Conservation (phyloP, 2,113 vertebrate species). For the Condylura cristata region DNA sequence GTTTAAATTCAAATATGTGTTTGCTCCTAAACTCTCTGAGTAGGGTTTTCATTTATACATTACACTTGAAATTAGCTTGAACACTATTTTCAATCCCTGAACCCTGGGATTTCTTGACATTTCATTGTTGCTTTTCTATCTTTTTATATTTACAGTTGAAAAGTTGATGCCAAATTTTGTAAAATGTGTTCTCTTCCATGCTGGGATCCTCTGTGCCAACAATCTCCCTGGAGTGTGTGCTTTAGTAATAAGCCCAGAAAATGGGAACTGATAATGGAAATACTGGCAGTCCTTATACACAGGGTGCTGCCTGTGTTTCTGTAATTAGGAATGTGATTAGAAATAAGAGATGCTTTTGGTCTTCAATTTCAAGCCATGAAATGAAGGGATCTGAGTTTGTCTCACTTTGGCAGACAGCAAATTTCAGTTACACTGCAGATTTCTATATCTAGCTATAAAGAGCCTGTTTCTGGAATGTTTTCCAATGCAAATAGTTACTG, state of each 20-base stretch:
- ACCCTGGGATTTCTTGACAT: constrained; percentile 38
- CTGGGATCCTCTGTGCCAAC: constrained; percentile 57
- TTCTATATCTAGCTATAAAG: constrained; percentile 45
- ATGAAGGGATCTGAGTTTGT: constrained; percentile 63
- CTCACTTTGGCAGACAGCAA: constrained; percentile 57
- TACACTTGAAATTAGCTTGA: constrained; percentile 43
- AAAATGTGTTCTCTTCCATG: constrained; percentile 67
- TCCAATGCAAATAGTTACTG: constrained; percentile 11
- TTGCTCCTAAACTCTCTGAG: constrained; percentile 1
- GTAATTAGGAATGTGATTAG: constrained; percentile 74
- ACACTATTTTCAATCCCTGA: not conserved
- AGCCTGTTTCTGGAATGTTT: constrained; percentile 54
- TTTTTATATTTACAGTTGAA: constrained; percentile 69
- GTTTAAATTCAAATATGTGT: constrained; percentile 66
- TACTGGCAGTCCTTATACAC: constrained; percentile 50
- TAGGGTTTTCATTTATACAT: constrained; percentile 35
- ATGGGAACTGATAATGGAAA: constrained; percentile 66
- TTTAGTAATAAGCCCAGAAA: constrained; percentile 72
- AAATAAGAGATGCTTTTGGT: constrained; percentile 68
- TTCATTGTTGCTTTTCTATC: constrained; percentile 74
- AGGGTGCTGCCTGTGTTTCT: constrained; percentile 31
- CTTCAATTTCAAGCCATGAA: constrained; percentile 70
- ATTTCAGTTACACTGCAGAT: constrained; percentile 50
- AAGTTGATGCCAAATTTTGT: constrained; percentile 73
- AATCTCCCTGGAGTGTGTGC: constrained; percentile 50